Percentiles rank a stretch among this genome's conserved stretches.
These are phyloP conservation scores for Tinamus major DNA, from an alignment of 2,797 vertebrate genomes.

Conservation along the genomic window DNA sequence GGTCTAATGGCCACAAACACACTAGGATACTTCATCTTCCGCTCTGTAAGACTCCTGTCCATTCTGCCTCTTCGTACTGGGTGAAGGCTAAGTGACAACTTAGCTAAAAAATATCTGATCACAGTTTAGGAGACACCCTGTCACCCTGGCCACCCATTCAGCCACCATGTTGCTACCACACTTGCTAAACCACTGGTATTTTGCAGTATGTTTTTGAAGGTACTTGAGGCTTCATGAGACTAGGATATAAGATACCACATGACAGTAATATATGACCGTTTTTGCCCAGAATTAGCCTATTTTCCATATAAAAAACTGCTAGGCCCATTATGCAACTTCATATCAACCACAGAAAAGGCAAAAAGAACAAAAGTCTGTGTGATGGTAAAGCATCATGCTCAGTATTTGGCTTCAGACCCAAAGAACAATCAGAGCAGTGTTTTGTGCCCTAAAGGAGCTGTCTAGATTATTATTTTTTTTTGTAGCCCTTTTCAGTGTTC, in stretches of 20 bases:
- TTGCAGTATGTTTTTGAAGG: background rate
- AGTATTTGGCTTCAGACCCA: background rate
- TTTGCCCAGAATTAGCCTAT: background rate
- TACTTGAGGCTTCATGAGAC: background rate
- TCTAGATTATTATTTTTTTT: background rate
- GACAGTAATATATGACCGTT: background rate
- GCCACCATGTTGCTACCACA: background rate
- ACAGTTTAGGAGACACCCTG: background rate
- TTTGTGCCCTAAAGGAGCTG: background rate
- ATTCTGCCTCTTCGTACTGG: background rate
- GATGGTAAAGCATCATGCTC: background rate
- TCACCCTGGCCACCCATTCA: fast-evolving
- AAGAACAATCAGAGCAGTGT: conserved; percentile 14
- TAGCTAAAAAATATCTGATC: background rate
- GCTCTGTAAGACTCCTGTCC: background rate
- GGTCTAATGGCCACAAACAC: background rate
- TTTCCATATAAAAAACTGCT: background rate
- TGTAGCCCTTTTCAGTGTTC: background rate
- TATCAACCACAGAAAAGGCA: background rate
- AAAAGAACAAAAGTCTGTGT: background rate
- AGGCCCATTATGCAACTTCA: background rate
- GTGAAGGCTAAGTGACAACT: background rate
- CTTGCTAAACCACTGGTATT: background rate
- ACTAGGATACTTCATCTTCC: background rate
- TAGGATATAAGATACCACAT: fast-evolving